Evolutionary conservation across 1,140 invertebrate species (phyloP), one percentile per base, ranked within the genome.

Genomic region (Drosophila sucinea): DNA sequence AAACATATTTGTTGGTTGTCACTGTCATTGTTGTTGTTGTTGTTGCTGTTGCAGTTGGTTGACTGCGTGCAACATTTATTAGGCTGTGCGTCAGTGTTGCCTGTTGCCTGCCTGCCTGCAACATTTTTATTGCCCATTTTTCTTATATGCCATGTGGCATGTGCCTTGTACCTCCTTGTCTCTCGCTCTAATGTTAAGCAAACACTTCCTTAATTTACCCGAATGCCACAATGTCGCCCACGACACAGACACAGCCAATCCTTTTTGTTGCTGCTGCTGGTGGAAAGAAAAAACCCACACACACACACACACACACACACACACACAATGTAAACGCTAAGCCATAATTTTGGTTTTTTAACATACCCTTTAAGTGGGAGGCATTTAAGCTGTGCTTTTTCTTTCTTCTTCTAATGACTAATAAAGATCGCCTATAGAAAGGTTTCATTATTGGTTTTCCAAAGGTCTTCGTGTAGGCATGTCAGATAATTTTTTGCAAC

Each of bases 91-190:
- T 76, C 73, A 27, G 11, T 69, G 67, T 75, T 76, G 73, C 71
- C 4, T 35, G 7, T 35, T 35, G 33, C 33, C 35, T 51, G 44
- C 44, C 44, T 47, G 44, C 23, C 76, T 64, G 84, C 84, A 87
- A 87, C 84, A 87, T 89, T 89, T 89, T 89, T 89, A 77, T 87
- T 89, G 84, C 76, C 63, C 68, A 65, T 83, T 89, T 87, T 89
- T 89, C 83, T 84, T 70, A 70, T 73, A 55, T 38, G 17, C 56
- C 29, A 27, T 40, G 23, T 61, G 25, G 2, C 10, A 38, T 38
- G 38, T 61, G 60, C 35, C 11, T 10, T 11, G 8, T 67, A 51
- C 47, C 60, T 58, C 32, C 29, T 44, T 64, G 33, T 30, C 30
- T 51, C 38, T 62, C 41, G 51, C 33, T 51, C 54, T 73, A 44